Percentiles rank a stretch among this genome's conserved stretches.
Evolutionary conservation across 2,113 vertebrate genomes (phyloP).

Genomic region (Setophaga petechia): DNA sequence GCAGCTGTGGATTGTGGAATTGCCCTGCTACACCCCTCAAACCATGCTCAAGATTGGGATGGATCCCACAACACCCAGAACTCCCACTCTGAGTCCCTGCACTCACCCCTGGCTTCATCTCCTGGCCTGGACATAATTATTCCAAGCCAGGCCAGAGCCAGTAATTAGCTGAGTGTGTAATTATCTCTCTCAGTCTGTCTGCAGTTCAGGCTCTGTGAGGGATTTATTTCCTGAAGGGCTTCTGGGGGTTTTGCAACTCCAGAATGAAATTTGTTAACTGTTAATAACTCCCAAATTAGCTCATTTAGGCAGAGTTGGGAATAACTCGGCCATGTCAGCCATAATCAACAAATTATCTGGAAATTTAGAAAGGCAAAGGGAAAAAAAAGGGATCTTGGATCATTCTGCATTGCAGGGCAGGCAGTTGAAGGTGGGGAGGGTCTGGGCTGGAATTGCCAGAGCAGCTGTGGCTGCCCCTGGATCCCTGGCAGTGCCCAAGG

Average conservation of each 20-base stretch:
- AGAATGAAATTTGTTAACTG: not conserved
- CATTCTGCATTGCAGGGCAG: not conserved
- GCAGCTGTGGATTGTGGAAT: not conserved
- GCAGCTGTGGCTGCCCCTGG: not conserved
- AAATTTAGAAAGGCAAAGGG: not conserved
- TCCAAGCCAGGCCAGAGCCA: not conserved
- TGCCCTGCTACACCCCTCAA: too few species aligned
- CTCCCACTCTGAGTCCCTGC: not conserved
- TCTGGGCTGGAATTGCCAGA: not conserved
- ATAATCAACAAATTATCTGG: not conserved
- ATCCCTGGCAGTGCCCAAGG: not conserved
- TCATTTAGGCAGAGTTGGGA: not conserved
- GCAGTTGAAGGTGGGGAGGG: not conserved
- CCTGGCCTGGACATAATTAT: not conserved
- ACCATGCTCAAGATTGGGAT: too few species aligned
- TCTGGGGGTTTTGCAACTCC: not conserved
- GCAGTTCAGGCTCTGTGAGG: not conserved
- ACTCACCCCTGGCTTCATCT: not conserved
- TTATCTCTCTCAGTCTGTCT: not conserved
- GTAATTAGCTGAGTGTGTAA: not conserved
- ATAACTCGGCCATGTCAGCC: not conserved
- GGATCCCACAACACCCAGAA: not conserved
- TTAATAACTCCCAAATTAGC: not conserved
- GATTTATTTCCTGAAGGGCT: not conserved
- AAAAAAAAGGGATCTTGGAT: not conserved